phyloP scores from a whole-genome alignment of 2,113 vertebrate species.

The Chaetodon auriga region DNA sequence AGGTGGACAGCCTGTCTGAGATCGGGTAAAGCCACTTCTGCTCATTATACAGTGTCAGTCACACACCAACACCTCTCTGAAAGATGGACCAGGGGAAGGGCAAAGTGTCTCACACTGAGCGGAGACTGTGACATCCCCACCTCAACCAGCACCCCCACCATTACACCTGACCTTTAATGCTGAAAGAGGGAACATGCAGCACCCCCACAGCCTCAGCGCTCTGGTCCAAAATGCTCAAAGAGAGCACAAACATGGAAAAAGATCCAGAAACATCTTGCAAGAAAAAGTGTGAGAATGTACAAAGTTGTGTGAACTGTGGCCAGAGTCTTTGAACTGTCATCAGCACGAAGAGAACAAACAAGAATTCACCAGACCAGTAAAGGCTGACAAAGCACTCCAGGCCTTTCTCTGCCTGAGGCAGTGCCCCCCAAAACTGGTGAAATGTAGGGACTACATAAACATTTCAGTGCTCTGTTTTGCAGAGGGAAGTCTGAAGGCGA shows the following conservation, averaged over 20 bases:
- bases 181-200: neutral
- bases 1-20: neutral
- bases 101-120: no score
- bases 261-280: neutral
- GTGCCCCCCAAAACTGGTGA: neutral
- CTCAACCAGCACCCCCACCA: neutral
- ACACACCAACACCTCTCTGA: neutral
- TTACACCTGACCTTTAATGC: neutral
- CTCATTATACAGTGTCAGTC: neutral
- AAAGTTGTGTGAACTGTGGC: neutral
- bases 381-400: neutral
- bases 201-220: neutral
- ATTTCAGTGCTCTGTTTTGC: neutral
- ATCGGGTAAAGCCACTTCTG: neutral
- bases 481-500: neutral
- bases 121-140: neutral
- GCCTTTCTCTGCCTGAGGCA: neutral
- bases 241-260: neutral
- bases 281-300: neutral
- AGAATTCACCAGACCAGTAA: neutral
- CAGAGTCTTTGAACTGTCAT: neutral
- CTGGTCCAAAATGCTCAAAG: neutral
- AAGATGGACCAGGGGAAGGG: neutral
- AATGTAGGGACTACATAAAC: neutral
- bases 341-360: neutral